A percentile compares a stretch with the other conserved stretches of the same genome.
Evolutionary conservation across 2,888 invertebrate species (phyloP).

Genomic region (Drosophila eohydei): DNA sequence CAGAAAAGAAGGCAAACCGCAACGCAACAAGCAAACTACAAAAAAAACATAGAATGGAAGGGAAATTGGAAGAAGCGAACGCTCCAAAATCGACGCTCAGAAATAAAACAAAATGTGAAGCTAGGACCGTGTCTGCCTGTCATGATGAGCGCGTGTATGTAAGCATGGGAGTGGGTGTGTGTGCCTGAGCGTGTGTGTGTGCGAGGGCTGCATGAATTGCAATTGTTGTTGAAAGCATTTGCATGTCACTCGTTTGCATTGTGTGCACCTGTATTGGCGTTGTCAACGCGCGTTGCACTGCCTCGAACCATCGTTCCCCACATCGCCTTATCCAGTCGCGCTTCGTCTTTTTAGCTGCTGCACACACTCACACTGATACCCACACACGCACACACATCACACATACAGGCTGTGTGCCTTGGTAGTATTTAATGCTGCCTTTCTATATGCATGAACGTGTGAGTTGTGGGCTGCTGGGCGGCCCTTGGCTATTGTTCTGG

Average conservation of each 20-base stretch:
- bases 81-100: constrained; percentile 72
- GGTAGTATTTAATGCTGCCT: constrained; percentile 63
- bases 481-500: constrained; percentile 51
- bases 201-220: constrained; percentile 64
- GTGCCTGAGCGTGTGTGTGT: constrained; percentile 12
- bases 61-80: constrained; percentile 52
- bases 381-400: neutral
- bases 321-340: constrained; percentile 3
- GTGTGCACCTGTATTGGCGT: constrained; percentile 75
- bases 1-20: constrained; percentile 45
- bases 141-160: constrained; percentile 39
- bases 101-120: constrained; percentile 71
- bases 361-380: neutral
- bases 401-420: neutral
- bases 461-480: constrained; percentile 15
- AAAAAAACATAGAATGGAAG: constrained; percentile 19
- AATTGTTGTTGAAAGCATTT: constrained; percentile 81
- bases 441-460: constrained; percentile 65
- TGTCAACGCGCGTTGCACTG: constrained; percentile 52
- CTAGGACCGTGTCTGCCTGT: constrained; percentile 37
- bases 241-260: constrained; percentile 79
- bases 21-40: constrained; percentile 33
- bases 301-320: constrained; percentile 1
- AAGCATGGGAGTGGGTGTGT: constrained; percentile 7
- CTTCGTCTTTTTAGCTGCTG: neutral